These are phyloP conservation scores for Panzeria rudis DNA, from an alignment of 2,888 invertebrate species.

Conservation along the genomic window DNA sequence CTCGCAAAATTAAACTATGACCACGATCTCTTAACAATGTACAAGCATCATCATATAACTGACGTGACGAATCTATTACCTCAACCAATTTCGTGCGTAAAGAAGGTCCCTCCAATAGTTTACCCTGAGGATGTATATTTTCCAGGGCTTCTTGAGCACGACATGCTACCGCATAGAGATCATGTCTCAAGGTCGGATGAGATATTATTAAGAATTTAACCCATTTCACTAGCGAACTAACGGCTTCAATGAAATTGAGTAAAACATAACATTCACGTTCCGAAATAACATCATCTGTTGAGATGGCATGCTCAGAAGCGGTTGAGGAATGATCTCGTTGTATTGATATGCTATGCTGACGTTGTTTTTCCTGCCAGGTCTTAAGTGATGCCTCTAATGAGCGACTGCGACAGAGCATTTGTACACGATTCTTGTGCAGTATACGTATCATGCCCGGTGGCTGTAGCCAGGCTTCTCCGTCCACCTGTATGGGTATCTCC, in stretches of 20 bases:
- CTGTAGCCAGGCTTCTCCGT: slow-evolving; percentile 99
- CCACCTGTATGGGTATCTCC: slow-evolving; percentile 97
- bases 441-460: slow-evolving; percentile 98
- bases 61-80: slow-evolving; percentile 83
- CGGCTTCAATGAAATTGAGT: slow-evolving; percentile 91
- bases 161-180: slow-evolving; percentile 90
- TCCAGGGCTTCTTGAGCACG: slow-evolving; percentile 89
- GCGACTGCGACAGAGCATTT: slow-evolving; percentile 96
- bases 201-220: slow-evolving; percentile 88
- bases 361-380: slow-evolving; percentile 93
- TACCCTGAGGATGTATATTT: slow-evolving; percentile 91
- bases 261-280: slow-evolving; percentile 85
- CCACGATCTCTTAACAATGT: slow-evolving; percentile 88
- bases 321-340: slow-evolving; percentile 84
- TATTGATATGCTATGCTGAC: slow-evolving; percentile 85
- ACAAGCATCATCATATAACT: slow-evolving; percentile 90
- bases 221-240: slow-evolving; percentile 94
- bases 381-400: slow-evolving; percentile 95
- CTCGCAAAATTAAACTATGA: slow-evolving; percentile 86
- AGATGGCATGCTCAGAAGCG: slow-evolving; percentile 80
- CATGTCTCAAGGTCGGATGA: slow-evolving; percentile 88
- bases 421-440: slow-evolving; percentile 97
- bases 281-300: slow-evolving; percentile 84
- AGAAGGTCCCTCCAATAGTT: slow-evolving; percentile 90
- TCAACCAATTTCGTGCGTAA: slow-evolving; percentile 90